Evolutionary conservation across 2,797 vertebrate species (phyloP), one percentile per base, ranked within the genome.

Genomic region (Neopelma chrysocephalum): DNA sequence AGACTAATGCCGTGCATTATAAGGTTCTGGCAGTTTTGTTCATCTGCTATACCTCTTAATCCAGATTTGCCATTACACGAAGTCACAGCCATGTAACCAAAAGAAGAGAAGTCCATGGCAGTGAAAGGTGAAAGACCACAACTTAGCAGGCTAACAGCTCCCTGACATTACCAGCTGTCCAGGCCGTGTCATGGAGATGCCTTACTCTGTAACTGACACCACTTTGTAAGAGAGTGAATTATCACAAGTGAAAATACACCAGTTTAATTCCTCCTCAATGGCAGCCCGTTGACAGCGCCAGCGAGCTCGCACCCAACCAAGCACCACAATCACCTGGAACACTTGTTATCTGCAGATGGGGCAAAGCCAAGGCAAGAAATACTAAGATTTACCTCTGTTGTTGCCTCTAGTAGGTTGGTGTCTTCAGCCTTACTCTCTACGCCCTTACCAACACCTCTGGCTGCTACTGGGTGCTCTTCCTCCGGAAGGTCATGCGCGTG

Each of bases 401-500:
- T 1, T 51, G 62, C 42, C 43, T 77, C 51, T 36, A 72, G 25
- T 2, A 64, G 36, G 21, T 14, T 82, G 36, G 73, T 16, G 40
- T 26, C 75, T 92, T 57, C 47, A 23, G 54, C 36, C 65, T 45
- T 7, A 20, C 12, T 57, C 40, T 51, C 48, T 9, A 47, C 0
- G 15, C 36, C 26, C 48, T 57, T 6, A 12, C 36, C 81, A 68
- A 43, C 32, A 23, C 3, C 48, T 27, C 29, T 70, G 27, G 96
- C 15, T 5, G 87, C 98, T 99, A 99, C 40, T 95, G 96, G 54
- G 62, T 71, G 17, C 94, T 98, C 98, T 98, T 99, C 98, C 96
- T 97, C 32, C 70, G 98, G 56, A 96, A 95, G 0, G 97, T 98
- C 98, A 99, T 98, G 95, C 97, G 97, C 51, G 98, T 98, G 27